Evolutionary conservation across 1,140 invertebrate species (phyloP).

Genomic region (Pachypeltis micranthus): DNA sequence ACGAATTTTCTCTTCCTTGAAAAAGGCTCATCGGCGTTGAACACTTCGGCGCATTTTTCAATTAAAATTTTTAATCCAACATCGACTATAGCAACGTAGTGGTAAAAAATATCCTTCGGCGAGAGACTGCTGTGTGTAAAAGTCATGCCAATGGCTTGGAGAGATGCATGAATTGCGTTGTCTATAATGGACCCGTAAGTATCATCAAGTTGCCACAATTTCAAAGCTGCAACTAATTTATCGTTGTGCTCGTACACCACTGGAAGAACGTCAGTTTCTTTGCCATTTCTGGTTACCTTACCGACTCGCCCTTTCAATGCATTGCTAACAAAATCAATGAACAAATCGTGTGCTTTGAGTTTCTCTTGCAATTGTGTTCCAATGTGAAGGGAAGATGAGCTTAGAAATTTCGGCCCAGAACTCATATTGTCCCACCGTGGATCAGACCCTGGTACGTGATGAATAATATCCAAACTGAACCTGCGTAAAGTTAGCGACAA

Average conservation of each 20-base stretch:
- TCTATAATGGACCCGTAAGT: background rate
- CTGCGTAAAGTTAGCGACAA: conserved; percentile 14
- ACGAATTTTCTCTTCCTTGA: background rate
- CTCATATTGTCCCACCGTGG: conserved; percentile 12
- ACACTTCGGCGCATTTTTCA: conserved; percentile 4
- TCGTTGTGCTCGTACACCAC: conserved; percentile 18
- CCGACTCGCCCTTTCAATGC: background rate
- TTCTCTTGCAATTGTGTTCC: conserved; percentile 19
- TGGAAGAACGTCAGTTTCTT: conserved; percentile 6
- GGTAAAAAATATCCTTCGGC: background rate
- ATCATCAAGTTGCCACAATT: conserved; percentile 10
- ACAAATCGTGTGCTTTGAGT: conserved; percentile 17
- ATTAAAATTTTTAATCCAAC: conserved; percentile 8
- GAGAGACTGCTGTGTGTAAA: background rate
- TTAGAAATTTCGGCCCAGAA: background rate
- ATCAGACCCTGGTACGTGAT: conserved; percentile 11
- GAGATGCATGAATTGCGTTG: background rate
- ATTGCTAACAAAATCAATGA: conserved; percentile 2
- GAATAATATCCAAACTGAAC: conserved; percentile 17
- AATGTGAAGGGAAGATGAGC: conserved; percentile 7
- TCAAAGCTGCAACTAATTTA: conserved; percentile 9
- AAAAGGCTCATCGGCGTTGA: background rate
- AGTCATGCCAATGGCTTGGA: background rate
- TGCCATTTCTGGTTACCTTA: conserved; percentile 11
- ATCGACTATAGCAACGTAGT: conserved; percentile 8